Percentiles rank a stretch among this genome's conserved stretches.
phyloP scores from a whole-genome alignment of 2,113 vertebrate species.

The Clupea harengus region DNA sequence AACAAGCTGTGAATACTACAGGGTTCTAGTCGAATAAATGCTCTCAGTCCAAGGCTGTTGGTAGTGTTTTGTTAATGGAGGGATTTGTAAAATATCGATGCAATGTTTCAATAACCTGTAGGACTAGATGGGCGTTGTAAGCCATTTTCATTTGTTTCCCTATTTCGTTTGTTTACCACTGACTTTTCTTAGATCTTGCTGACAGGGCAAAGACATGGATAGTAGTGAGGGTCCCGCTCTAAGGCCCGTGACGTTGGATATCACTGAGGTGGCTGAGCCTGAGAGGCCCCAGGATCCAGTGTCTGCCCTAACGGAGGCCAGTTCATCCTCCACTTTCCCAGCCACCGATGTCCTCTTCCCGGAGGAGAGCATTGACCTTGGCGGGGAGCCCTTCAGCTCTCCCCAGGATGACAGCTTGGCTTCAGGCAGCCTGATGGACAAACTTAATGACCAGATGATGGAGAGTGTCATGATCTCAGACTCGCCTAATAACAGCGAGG shows the following conservation, averaged over 20 bases:
- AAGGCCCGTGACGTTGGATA: slow-evolving; percentile 69
- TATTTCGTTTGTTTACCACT: rapidly evolving
- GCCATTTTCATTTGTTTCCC: neutral
- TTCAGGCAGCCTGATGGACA: slow-evolving; percentile 81
- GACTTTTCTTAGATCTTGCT: neutral
- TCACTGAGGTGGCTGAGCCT: slow-evolving; percentile 38
- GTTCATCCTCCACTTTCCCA: slow-evolving; percentile 37
- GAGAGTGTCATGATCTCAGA: slow-evolving; percentile 98
- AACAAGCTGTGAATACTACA: neutral
- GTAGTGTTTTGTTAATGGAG: neutral
- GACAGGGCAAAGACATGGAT: slow-evolving; percentile 73
- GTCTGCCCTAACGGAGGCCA: neutral
- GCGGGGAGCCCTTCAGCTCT: slow-evolving; percentile 76
- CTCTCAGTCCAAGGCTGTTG: neutral
- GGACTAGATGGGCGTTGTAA: neutral
- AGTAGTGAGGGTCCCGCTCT: slow-evolving; percentile 60
- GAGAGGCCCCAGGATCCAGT: slow-evolving; percentile 21
- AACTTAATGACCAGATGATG: slow-evolving; percentile 95
- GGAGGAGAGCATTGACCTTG: slow-evolving; percentile 89
- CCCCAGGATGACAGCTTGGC: slow-evolving; percentile 79
- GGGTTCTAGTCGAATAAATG: neutral
- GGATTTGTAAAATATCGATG: neutral
- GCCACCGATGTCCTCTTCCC: slow-evolving; percentile 69
- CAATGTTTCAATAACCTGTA: neutral
- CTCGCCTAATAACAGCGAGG: slow-evolving; percentile 92